These are phyloP conservation scores for Ptychochromis oligacanthus DNA, from an alignment of 2,113 vertebrate genomes.

Conservation along the genomic window DNA sequence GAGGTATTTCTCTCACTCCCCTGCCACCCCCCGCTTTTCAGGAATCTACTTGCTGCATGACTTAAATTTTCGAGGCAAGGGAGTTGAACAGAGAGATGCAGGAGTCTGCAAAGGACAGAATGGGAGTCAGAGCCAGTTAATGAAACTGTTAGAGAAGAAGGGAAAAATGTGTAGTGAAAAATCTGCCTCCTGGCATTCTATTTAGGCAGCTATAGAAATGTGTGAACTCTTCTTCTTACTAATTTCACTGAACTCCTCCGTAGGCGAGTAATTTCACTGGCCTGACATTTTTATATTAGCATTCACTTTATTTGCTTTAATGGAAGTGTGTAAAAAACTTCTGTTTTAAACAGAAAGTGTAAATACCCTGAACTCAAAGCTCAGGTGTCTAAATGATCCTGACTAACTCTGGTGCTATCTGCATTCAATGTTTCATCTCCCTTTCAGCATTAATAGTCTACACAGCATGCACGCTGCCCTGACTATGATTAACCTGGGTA, in stretches of 20 bases:
- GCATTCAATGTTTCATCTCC: slow-evolving; percentile 12
- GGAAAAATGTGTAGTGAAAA: slow-evolving; percentile 6
- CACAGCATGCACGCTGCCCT: background rate
- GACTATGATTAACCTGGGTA: background rate
- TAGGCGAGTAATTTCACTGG: background rate
- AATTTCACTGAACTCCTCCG: background rate
- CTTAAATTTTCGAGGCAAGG: slow-evolving; percentile 50
- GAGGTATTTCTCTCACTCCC: slow-evolving; percentile 62
- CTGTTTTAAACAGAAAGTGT: background rate
- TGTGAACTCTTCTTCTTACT: background rate
- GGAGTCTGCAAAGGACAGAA: slow-evolving; percentile 23
- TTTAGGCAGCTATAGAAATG: slow-evolving; percentile 5
- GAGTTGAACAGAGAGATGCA: slow-evolving; percentile 21
- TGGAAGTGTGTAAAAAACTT: background rate
- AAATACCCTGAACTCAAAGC: slow-evolving; percentile 6
- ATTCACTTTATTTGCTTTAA: background rate
- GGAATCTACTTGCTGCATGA: slow-evolving; percentile 59
- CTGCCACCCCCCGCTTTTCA: slow-evolving; percentile 53
- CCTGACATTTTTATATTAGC: background rate
- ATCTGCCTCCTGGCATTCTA: background rate
- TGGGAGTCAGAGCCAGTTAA: slow-evolving; percentile 15
- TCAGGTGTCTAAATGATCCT: background rate
- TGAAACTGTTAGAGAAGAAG: slow-evolving; percentile 31
- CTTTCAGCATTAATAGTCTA: background rate
- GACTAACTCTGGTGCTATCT: background rate